Evolutionary conservation across 2,797 vertebrate species (phyloP), one percentile per base, ranked within the genome.

Genomic region (Hephaestus fuliginosus): DNA sequence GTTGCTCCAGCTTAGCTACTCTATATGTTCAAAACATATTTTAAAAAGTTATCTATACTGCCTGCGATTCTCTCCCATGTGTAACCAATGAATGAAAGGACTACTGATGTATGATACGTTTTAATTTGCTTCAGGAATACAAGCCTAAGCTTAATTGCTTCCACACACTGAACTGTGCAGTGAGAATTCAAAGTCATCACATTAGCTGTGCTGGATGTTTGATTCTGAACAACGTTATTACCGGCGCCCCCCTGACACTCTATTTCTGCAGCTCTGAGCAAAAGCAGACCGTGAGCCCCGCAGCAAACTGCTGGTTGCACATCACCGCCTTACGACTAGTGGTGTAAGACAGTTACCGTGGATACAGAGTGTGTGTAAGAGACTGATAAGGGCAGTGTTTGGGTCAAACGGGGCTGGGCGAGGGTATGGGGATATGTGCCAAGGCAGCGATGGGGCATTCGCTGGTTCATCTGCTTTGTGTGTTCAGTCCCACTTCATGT

Each of bases 351-450:
- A 80, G 84, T 87, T 70, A 83, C 84, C 33, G 78, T 76, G 85
- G 84, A 88, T 85, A 86, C 67, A 68, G 78, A 80, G 78, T 48
- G 76, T 62, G 82, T 89, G 86, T 78, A 76, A 78, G 70, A 84
- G 75, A 71, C 71, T 88, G 91, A 94, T 90, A 91, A 92, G 79
- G 85, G 76, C 66, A 18, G 63, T 3, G 66, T 70, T 76, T 74
- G 78, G 74, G 83, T 84, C 72, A 85, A 73, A 78, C 33, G 58
- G 63, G 55, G 57, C 49, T 13, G 68, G 44, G 64, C 51, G 56
- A 41, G 28, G 75, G 63, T 69, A 58, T 60, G 61, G 70, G 74
- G 74, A 65, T 41, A 39, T 25, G 61, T 46, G 51, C 64, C 66
- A 56, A 61, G 39, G 48, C 56, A 62, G 36, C 2, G 48, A 83